Base-by-base conservation (phyloP, 2,113 vertebrate genomes). In the Zapus hudsonius region DNA sequence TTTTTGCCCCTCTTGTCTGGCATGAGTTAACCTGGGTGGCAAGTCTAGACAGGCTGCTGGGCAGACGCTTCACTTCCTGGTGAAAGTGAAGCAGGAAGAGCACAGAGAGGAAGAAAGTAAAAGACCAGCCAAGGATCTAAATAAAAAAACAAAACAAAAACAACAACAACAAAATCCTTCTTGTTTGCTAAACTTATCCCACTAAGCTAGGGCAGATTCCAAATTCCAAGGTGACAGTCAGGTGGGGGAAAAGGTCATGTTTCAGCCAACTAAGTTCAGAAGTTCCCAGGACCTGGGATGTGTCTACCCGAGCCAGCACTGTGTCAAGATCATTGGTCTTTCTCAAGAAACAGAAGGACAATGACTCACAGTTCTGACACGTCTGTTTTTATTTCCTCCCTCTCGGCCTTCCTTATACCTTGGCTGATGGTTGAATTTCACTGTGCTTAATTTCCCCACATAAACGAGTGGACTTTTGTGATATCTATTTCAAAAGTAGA, bases 401-500 rank as follows among this genome's bases (percentile, higher is more conserved):
- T 27, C 11, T 19, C 8, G 23, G 31, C 33, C 29, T 23, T 40
- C n/a, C 47, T 31, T 25, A 9, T 1, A 25, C 70, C 22, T 23
- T 42, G 38, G 38, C 72, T 52, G 38, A n/a, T 3, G 19, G 38
- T 1, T 23, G 38, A 15, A 78, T 40, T 67, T 44, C 75, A 36
- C 47, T 47, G 29, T 0, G 22, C 25, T 22, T 63, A 42, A 25
- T 16, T 59, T 27, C 6, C 63, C 12, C 33, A 40, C 3, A 5
- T 55, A 2, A 33, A 70, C 64, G 33, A 88, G 36, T 25, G 33
- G 31, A 78, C 22, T 74, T 6, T 23, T 40, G 25, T 57, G 57
- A 91, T 64, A 81, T 79, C 57, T 23, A 74, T 86, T 73, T 67
- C 25, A 59, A 29, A 66, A 42, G 89, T 20, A 76, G 92, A 85